These are phyloP conservation scores for Rynchops niger DNA, from an alignment of 2,113 vertebrate species.

Conservation along the genomic window DNA sequence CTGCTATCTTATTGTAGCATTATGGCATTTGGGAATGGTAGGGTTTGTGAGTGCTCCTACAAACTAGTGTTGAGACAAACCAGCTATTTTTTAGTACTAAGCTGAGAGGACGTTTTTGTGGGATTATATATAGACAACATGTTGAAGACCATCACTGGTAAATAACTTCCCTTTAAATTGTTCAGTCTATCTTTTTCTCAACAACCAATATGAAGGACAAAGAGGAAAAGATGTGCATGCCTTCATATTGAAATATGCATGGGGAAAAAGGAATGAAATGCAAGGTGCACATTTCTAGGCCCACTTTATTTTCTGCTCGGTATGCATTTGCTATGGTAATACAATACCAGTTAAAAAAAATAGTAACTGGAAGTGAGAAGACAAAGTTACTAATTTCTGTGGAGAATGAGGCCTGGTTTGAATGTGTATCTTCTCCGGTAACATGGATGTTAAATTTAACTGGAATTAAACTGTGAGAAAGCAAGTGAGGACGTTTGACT, in stretches of 20 bases:
- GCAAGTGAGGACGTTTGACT: not conserved
- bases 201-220: not conserved
- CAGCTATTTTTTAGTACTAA: not conserved
- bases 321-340: constrained; percentile 12
- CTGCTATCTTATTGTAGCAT: not conserved
- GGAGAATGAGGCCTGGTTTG: not conserved
- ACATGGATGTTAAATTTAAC: not conserved
- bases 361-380: not conserved
- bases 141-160: not conserved
- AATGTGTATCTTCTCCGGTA: not conserved
- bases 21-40: not conserved
- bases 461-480: not conserved
- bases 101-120: not conserved
- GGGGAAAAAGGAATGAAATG: not conserved
- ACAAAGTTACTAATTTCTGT: not conserved
- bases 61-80: not conserved
- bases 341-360: not conserved
- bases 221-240: not conserved
- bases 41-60: not conserved
- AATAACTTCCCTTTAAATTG: not conserved
- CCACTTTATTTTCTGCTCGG: not conserved
- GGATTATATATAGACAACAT: not conserved
- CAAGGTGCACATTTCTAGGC: not conserved
- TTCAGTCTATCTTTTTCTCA: not conserved
- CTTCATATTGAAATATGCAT: not conserved